Base-by-base conservation (phyloP, 1,140 invertebrate species). In the Samia ricini region DNA sequence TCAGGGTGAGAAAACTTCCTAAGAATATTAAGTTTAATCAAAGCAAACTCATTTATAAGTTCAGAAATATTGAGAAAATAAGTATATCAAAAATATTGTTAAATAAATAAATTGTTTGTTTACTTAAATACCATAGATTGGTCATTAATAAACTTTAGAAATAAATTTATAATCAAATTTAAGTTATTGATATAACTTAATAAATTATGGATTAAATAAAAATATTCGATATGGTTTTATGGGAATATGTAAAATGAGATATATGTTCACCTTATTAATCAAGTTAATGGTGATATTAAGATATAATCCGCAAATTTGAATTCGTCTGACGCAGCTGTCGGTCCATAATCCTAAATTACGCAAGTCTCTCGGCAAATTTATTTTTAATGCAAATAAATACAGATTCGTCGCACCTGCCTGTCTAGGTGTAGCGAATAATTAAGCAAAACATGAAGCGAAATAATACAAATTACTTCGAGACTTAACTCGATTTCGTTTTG, bases 361-460 rank as follows among this genome's bases (percentile, higher is more conserved):
- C 74, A 72, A 80, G 74, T 85, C 76, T 72, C 79, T 67, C 60
- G 71, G 70, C 71, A 78, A 84, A 85, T 85, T 79, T 86, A 82
- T 83, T 87, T 83, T 87, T 85, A 80, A 85, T 85, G 81, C 82
- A 87, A 87, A 87, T 83, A 85, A 87, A 87, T 87, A 85, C 78
- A 82, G 81, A 85, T 82, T 81, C 76, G 76, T 84, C 82, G 79
- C 84, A 87, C 82, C 84, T 85, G 80, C 73, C 75, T 74, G 76
- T 80, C 76, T 74, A 75, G 74, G 71, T 81, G 80, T 79, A 72
- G 70, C 74, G 79, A 72, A 81, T 83, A 85, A 83, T 85, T 85
- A 80, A 77, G 76, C 72, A 69, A 70, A 77, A 79, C 77, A 74
- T 79, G 71, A 74, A 77, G 72, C 69, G 70, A 79, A 77, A 81